These are phyloP conservation scores for Spodoptera picta DNA, from an alignment of 2,888 invertebrate species.

Conservation along the genomic window DNA sequence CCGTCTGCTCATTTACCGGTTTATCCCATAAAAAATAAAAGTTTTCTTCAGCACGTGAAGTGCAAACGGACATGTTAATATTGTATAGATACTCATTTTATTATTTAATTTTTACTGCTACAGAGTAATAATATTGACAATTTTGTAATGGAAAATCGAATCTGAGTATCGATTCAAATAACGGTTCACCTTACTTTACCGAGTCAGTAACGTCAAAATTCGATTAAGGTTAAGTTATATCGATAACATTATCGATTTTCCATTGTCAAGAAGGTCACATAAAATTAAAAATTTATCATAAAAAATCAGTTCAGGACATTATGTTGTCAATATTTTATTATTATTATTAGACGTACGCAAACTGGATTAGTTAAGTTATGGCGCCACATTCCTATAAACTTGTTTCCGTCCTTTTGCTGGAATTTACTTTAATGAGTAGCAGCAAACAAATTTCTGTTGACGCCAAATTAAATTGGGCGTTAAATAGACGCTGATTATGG, in stretches of 20 bases:
- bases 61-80: no score
- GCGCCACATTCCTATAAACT: constrained; percentile 45
- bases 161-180: no score
- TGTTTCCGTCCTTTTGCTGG: constrained; percentile 34
- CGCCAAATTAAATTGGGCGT: constrained; percentile 8
- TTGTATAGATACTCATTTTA: no score
- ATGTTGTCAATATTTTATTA: constrained; percentile 23
- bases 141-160: no score
- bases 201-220: no score
- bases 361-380: constrained; percentile 4
- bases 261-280: constrained; percentile 15
- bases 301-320: constrained; percentile 14
- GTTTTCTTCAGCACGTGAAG: no score
- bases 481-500: neutral
- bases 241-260: constrained; percentile 3
- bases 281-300: constrained; percentile 17
- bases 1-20: no score
- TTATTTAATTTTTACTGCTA: no score
- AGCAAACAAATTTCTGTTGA: neutral
- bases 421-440: constrained; percentile 31
- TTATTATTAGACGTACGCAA: neutral
- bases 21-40: no score
- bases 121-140: no score
- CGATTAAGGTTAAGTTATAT: constrained; percentile 2
- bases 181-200: no score